phyloP scores from a whole-genome alignment of 2,888 invertebrate genomes.

The Aspidiotus rigidus region DNA sequence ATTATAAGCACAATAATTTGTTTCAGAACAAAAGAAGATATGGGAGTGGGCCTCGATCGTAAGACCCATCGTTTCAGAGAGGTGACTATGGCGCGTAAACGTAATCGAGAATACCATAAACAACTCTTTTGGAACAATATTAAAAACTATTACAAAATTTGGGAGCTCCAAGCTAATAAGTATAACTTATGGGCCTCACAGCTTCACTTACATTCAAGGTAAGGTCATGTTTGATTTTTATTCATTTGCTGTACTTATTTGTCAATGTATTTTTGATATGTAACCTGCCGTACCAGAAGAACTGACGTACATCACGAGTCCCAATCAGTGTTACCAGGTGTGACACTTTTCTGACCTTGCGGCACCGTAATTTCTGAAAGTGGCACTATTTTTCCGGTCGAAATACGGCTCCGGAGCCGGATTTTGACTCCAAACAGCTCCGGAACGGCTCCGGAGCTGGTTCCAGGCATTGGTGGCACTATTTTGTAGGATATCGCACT shows the following conservation, averaged over 20 bases:
- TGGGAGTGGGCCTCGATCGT: slow-evolving; percentile 24
- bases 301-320: no score
- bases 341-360: no score
- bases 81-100: slow-evolving; percentile 26
- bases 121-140: slow-evolving; percentile 31
- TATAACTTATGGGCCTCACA: slow-evolving; percentile 55
- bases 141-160: slow-evolving; percentile 27
- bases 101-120: slow-evolving; percentile 35
- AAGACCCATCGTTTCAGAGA: slow-evolving; percentile 25
- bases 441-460: no score
- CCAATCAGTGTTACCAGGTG: no score
- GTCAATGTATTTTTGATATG: no score
- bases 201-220: slow-evolving; percentile 82
- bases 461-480: no score
- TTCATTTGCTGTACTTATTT: background rate
- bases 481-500: no score
- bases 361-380: no score
- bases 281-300: no score
- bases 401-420: no score
- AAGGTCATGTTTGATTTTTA: background rate
- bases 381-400: no score
- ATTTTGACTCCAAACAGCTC: no score
- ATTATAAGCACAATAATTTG: background rate
- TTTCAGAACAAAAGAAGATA: slow-evolving; percentile 15
- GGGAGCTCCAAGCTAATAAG: slow-evolving; percentile 27